Base-by-base conservation (phyloP, 2,113 vertebrate genomes). In the Lampris megalopsis region DNA sequence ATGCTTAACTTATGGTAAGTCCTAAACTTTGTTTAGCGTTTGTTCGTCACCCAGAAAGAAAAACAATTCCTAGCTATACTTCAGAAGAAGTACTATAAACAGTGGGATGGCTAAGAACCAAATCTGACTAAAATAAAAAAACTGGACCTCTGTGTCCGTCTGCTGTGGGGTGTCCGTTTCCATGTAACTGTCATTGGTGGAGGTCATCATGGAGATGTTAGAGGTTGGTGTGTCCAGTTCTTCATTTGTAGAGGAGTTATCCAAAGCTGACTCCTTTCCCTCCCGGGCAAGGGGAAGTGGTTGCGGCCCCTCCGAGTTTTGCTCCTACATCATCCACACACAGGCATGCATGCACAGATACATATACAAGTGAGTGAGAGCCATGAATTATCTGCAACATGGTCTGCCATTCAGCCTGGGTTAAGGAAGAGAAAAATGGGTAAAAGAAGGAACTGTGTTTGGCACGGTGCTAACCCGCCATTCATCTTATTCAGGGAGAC, bases 181-280 rank as follows among this genome's bases (percentile, higher is more conserved):
- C 37, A 94, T 95, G 3, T 96, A 96, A 70, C 96, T 98, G 75
- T 97, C 97, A 67, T 97, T 97, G 84, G 96, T 96, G 0, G 96
- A 96, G 10, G 96, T 97, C 87, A 98, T 94, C 43, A 95, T 93
- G 1, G 97, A 98, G 68, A 95, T 94, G 0, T 96, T 96, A 60
- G 98, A 99, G 11, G 97, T 97, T 24, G 97, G 97, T 0, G 97
- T 97, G 83, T 97, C 97, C 2, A 96, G 95, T 67, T 97, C 96
- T 7, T 98, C 96, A 71, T 95, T 95, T 9, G 95, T 81, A 0
- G 95, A 94, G 4, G 95, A 95, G 0, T 94, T 94, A 71, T 98
- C 97, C 71, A 94, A 92, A 13, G 73, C 74, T 68, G 91, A 92
- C 79, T 97, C 97, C 53, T 96, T 96, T 1, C 91, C 93, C 84